A percentile compares a stretch with the other conserved stretches of the same genome.
Evolutionary conservation across 2,888 invertebrate species (phyloP).

Genomic region (Diarsia rubi): DNA sequence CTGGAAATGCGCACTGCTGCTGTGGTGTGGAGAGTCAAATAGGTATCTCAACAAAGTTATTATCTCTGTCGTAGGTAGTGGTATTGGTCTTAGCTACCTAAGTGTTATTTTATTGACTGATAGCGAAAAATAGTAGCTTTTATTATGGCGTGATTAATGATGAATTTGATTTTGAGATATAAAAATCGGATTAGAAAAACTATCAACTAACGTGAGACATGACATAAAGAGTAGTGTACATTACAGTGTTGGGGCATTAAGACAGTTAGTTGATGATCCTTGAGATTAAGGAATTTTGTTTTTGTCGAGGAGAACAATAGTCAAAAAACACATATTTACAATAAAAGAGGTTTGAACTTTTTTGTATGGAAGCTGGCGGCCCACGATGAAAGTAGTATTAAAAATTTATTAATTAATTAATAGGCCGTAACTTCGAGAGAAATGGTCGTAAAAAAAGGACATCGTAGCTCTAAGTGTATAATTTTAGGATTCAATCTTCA

Average conservation of each 20-base stretch:
- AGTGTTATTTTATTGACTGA: not conserved
- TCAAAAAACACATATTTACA: no score
- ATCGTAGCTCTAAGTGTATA: no score
- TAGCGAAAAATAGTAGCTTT: constrained; percentile 15
- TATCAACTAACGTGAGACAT: not conserved
- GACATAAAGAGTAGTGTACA: not conserved
- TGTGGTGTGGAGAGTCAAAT: not conserved
- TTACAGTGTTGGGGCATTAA: not conserved
- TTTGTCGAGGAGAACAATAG: no score
- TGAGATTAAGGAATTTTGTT: no score
- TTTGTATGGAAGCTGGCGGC: no score
- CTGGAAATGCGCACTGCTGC: not conserved
- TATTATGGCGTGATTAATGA: constrained; percentile 27
- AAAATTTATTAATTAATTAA: no score
- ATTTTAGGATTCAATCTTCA: no score
- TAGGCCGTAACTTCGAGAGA: no score
- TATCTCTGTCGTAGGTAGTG: not conserved
- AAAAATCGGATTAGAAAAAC: constrained; percentile 25
- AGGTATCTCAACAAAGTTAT: not conserved
- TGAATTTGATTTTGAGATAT: constrained; percentile 29
- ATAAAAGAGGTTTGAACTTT: no score
- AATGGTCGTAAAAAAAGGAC: no score
- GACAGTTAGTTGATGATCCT: no score
- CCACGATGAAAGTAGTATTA: no score
- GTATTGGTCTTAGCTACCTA: not conserved